These are phyloP conservation scores for Listronotus oregonensis DNA, from an alignment of 1,140 invertebrate species.

Conservation along the genomic window DNA sequence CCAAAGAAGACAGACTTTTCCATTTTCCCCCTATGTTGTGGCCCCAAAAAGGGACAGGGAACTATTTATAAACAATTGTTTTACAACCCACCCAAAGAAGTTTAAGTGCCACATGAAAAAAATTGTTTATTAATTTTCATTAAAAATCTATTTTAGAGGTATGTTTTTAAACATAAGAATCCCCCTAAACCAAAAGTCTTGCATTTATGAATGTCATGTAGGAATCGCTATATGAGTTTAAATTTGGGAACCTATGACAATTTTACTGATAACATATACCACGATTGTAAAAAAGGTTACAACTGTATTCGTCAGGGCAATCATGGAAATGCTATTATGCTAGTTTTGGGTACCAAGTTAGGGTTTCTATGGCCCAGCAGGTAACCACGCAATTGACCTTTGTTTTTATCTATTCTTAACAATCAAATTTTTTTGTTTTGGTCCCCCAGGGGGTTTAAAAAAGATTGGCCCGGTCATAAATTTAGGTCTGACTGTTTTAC, in stretches of 20 bases:
- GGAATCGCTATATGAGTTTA: constrained; percentile 94
- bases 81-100: constrained; percentile 78
- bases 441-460: constrained; percentile 95
- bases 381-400: background rate
- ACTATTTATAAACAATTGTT: constrained; percentile 89
- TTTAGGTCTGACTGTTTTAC: constrained; percentile 86
- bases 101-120: constrained; percentile 43
- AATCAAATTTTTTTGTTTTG: constrained; percentile 66
- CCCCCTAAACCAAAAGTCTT: constrained; percentile 80
- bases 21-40: constrained; percentile 94
- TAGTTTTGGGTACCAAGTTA: constrained; percentile 99
- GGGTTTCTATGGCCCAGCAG: constrained; percentile 79
- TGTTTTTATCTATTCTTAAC: constrained; percentile 4
- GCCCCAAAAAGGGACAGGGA: constrained; percentile 72
- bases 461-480: constrained; percentile 86
- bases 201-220: constrained; percentile 98
- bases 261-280: constrained; percentile 91
- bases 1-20: constrained; percentile 85
- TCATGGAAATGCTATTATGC: constrained; percentile 99
- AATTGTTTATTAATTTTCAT: constrained; percentile 20
- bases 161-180: constrained; percentile 78
- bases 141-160: constrained; percentile 63
- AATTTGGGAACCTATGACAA: constrained; percentile 91
- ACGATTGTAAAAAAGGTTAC: constrained; percentile 93
- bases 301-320: constrained; percentile 98